Conservation (phyloP, 1,140 invertebrate genomes). For the Bemisia tabaci region DNA sequence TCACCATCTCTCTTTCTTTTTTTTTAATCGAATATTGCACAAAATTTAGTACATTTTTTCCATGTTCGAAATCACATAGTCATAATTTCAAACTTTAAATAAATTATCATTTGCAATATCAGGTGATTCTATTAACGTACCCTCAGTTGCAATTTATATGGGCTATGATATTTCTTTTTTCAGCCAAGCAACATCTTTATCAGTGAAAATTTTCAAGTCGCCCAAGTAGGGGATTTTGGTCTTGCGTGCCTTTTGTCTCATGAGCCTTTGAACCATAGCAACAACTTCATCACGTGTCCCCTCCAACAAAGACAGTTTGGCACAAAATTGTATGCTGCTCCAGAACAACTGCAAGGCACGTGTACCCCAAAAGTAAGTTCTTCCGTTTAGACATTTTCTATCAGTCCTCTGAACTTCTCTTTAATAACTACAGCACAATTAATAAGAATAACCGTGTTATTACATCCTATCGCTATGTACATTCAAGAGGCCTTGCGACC, state of each 20-base stretch:
- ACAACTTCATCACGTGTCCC: conserved; percentile 13
- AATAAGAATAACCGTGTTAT: too few species aligned
- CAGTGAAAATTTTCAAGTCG: conserved; percentile 28
- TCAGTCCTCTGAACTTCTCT: not conserved
- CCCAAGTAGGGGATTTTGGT: conserved; percentile 70
- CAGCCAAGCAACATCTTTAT: conserved; percentile 74
- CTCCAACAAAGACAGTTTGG: conserved; percentile 36
- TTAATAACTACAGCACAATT: too few species aligned
- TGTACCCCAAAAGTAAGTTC: conserved; percentile 55
- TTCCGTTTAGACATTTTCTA: not conserved
- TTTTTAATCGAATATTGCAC: too few species aligned
- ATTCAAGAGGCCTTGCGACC: too few species aligned
- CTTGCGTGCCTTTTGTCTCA: conserved; percentile 52
- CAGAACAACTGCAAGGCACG: conserved; percentile 53
- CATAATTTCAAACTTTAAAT: too few species aligned
- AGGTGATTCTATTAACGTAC: too few species aligned
- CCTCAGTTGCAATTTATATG: too few species aligned
- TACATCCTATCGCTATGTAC: too few species aligned
- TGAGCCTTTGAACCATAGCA: conserved; percentile 18
- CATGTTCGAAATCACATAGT: too few species aligned
- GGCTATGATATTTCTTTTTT: conserved; percentile 19
- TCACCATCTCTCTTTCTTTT: too few species aligned
- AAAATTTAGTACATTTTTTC: too few species aligned
- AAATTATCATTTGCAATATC: too few species aligned
- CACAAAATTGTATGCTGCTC: conserved; percentile 67